A percentile compares a stretch with the other conserved stretches of the same genome.
These are phyloP conservation scores for Pithys albifrons DNA, from an alignment of 2,113 vertebrate species.

Conservation along the genomic window DNA sequence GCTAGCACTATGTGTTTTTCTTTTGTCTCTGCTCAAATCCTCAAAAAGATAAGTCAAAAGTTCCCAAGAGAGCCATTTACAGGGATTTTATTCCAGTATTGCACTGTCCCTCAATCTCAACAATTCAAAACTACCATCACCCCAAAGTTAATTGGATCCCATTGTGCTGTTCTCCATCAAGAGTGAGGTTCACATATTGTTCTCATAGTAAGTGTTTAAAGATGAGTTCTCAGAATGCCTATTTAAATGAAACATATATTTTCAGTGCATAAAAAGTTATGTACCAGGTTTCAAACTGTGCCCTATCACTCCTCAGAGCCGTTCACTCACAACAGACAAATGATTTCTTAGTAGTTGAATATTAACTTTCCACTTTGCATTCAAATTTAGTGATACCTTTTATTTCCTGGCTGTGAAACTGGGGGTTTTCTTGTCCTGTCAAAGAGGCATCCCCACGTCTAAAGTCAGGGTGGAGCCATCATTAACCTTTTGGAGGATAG, in stretches of 20 bases:
- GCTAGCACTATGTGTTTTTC: neutral
- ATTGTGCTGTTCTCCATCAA: neutral
- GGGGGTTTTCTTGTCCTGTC: neutral
- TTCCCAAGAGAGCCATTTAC: neutral
- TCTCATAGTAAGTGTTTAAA: slow-evolving; percentile 12
- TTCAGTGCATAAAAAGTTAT: neutral
- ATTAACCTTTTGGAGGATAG: neutral
- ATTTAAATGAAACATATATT: slow-evolving; percentile 9
- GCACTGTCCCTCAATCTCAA: neutral
- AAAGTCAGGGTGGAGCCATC: neutral
- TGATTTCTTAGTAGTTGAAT: slow-evolving; percentile 1
- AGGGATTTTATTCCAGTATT: neutral
- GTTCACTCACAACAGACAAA: slow-evolving; percentile 25
- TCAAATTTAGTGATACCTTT: neutral
- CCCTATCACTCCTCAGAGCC: neutral
- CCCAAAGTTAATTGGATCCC: neutral
- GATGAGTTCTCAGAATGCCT: neutral
- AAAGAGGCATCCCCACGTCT: neutral
- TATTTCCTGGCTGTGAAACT: neutral
- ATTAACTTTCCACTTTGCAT: slow-evolving; percentile 7
- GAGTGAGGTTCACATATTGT: neutral
- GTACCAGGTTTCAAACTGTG: neutral
- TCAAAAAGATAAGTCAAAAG: neutral
- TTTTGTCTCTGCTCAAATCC: neutral
- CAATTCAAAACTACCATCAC: neutral